Percentiles rank a stretch among this genome's conserved stretches.
These are phyloP conservation scores for Coregonus clupeaformis DNA, from an alignment of 2,113 vertebrate species.

Conservation along the genomic window DNA sequence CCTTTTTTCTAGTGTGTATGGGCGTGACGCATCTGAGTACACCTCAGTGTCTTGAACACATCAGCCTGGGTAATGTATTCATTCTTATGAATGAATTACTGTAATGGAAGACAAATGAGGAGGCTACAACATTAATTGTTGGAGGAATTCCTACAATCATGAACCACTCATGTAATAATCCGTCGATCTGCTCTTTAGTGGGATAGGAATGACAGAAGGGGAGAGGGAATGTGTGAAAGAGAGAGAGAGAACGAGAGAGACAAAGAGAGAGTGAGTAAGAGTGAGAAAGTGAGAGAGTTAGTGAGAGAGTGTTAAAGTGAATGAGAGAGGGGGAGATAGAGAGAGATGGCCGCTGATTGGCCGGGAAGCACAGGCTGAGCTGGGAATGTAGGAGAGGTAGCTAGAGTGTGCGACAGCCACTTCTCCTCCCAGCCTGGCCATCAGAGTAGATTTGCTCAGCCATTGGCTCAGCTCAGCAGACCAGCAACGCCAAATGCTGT, in stretches of 20 bases:
- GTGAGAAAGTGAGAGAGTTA: conserved; percentile 28
- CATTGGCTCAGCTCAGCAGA: conserved; percentile 81
- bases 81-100: too few relatives aligned
- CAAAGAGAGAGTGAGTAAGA: conserved; percentile 69
- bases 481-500: conserved; percentile 61
- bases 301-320: too few relatives aligned
- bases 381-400: not conserved
- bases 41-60: too few relatives aligned
- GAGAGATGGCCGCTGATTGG: conserved; percentile 9
- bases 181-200: not conserved
- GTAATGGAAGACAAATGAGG: too few relatives aligned
- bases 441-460: conserved; percentile 74
- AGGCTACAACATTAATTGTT: too few relatives aligned
- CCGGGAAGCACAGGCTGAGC: too few relatives aligned
- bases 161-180: too few relatives aligned
- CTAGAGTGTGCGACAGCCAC: conserved; percentile 71
- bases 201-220: conserved; percentile 1
- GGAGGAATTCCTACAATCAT: too few relatives aligned
- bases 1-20: too few relatives aligned
- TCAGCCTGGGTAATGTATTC: too few relatives aligned
- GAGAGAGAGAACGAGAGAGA: conserved; percentile 51
- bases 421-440: conserved; percentile 71
- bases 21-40: too few relatives aligned
- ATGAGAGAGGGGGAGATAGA: too few relatives aligned
- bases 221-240: conserved; percentile 22